These are phyloP conservation scores for Ephydatia muelleri DNA, from an alignment of 37 sponge, comb jelly and placozoan genomes.

Conservation along the genomic window DNA sequence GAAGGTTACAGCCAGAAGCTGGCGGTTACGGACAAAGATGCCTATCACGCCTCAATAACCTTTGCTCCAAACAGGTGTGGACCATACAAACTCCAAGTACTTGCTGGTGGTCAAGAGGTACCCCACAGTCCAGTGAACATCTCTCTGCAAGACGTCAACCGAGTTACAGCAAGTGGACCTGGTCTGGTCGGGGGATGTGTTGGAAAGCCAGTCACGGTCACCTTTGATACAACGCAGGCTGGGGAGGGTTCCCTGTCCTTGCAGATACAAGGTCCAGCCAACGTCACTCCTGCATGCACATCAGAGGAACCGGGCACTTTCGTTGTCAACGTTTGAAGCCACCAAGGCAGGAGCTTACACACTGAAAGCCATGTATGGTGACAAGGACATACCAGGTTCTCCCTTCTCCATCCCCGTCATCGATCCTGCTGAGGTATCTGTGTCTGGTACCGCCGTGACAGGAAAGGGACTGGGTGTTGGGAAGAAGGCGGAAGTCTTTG, in stretches of 20 bases:
- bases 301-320: slow-evolving; percentile 3
- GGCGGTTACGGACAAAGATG: too few species aligned
- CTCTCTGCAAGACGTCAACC: slow-evolving; percentile 37
- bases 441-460: slow-evolving; percentile 77
- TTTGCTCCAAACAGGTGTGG: too few species aligned
- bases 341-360: slow-evolving; percentile 48
- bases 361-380: slow-evolving; percentile 45
- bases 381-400: slow-evolving; percentile 65
- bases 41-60: too few species aligned
- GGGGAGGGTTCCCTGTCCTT: slow-evolving; percentile 57
- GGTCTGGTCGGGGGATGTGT: slow-evolving; percentile 10
- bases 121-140: too few species aligned
- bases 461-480: slow-evolving; percentile 56
- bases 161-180: slow-evolving; percentile 57
- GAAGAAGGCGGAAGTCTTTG: slow-evolving; percentile 31
- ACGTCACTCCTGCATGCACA: background rate
- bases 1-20: slow-evolving; percentile 28
- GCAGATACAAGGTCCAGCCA: slow-evolving; percentile 12
- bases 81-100: too few species aligned
- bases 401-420: slow-evolving; percentile 57
- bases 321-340: slow-evolving; percentile 32
- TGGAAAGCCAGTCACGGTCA: slow-evolving; percentile 55
- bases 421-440: slow-evolving; percentile 48
- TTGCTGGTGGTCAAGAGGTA: too few species aligned
- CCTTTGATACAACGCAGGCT: slow-evolving; percentile 58